Conservation (phyloP, 2,888 invertebrate genomes). For the Flexamia atlantica region DNA sequence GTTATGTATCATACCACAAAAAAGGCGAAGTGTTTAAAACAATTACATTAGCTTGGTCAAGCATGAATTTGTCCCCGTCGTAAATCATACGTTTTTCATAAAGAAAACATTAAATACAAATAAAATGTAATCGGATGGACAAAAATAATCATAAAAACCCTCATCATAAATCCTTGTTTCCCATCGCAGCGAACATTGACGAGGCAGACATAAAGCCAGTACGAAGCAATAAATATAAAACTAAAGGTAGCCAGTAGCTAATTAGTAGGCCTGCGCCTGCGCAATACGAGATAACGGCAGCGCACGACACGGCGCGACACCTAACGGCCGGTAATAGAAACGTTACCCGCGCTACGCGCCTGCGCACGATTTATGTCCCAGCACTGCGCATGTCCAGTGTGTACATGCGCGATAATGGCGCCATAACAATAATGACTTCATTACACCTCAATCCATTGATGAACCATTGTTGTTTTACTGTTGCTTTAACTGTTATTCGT, state of each 20-base stretch:
- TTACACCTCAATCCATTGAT: background rate
- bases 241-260: conserved; percentile 20
- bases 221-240: background rate
- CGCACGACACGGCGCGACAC: conserved; percentile 9
- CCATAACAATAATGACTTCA: conserved; percentile 36
- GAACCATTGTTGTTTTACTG: conserved; percentile 14
- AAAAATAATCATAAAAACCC: too few relatives aligned
- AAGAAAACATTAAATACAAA: too few relatives aligned
- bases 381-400: conserved; percentile 23
- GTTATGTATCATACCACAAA: too few relatives aligned
- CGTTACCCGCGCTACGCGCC: conserved; percentile 23
- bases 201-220: background rate
- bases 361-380: conserved; percentile 34
- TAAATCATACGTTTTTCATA: too few relatives aligned
- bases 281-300: conserved; percentile 21
- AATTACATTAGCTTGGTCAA: too few relatives aligned
- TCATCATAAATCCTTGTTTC: too few relatives aligned
- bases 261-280: conserved; percentile 28
- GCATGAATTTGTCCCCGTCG: too few relatives aligned
- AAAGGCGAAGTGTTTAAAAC: too few relatives aligned
- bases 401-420: background rate
- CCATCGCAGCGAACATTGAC: too few relatives aligned
- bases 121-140: too few relatives aligned
- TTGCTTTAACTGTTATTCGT: background rate
- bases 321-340: conserved; percentile 54